These are phyloP conservation scores for Calliphora vomitoria DNA, from an alignment of 2,888 invertebrate genomes.

Conservation along the genomic window DNA sequence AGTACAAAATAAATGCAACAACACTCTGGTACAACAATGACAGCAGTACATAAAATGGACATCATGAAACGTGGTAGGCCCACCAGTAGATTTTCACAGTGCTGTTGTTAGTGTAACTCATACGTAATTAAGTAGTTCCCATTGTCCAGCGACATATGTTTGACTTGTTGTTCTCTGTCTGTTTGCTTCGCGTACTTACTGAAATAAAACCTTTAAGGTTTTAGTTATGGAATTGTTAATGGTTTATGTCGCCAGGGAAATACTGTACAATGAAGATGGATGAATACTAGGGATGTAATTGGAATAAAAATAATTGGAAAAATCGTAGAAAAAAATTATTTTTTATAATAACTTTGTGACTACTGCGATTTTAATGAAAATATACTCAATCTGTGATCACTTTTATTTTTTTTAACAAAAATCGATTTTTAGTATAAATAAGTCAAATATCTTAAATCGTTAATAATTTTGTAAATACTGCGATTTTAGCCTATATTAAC, in stretches of 20 bases:
- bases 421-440: no score
- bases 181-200: background rate
- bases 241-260: background rate
- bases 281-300: no score
- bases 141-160: slow-evolving; percentile 47
- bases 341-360: no score
- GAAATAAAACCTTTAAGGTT: background rate
- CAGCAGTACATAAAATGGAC: slow-evolving; percentile 55
- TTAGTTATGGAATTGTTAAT: background rate
- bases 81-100: slow-evolving; percentile 33
- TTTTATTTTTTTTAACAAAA: no score
- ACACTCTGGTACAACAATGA: slow-evolving; percentile 35
- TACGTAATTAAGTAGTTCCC: slow-evolving; percentile 59
- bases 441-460: no score
- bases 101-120: slow-evolving; percentile 58
- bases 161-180: slow-evolving; percentile 46
- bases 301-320: background rate
- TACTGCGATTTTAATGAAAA: no score
- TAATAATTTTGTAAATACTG: no score
- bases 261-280: background rate
- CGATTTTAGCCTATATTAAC: no score
- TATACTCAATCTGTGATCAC: no score
- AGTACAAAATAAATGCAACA: slow-evolving; percentile 26
- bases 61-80: slow-evolving; percentile 51
- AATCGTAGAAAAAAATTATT: background rate